Evolutionary conservation across 2,888 invertebrate genomes (phyloP), one percentile per base, ranked within the genome.

Genomic region (Conchocele bisecta): DNA sequence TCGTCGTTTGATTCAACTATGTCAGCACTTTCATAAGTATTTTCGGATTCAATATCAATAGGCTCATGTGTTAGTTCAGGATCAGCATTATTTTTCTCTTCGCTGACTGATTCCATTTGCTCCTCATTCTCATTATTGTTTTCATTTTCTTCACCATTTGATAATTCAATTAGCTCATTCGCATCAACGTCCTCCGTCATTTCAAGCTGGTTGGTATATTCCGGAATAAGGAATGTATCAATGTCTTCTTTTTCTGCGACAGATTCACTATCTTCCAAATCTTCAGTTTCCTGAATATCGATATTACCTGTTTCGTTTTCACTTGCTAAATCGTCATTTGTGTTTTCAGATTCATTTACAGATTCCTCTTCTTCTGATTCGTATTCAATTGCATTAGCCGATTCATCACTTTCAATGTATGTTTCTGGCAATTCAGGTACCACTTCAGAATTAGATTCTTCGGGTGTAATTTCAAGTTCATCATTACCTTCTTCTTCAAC

Each of bases 401-500:
- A 46, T 15, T 39, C 17, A 51, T 39, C 41, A 9, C 6, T 28
- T 13, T 51, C 61, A 13, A 28, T n/a, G n/a, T n/a, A n/a, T n/a
- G n/a, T n/a, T n/a, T n/a, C n/a, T n/a, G n/a, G n/a, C n/a, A n/a
- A n/a, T 58, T 42, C 57, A 20, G 17, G 24, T n/a, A 24, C 50
- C 17, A 42, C 61, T 29, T 53, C 42, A 31, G 2, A 20, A 44
- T 44, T 17, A n/a, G n/a, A 44, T 44, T 11, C 44, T 28, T 3
- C 13, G 6, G 11, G 24, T 20, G 22, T 3, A 29, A 2, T 20
- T 17, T 53, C 35, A 20, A 11, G 3, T 15, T 26, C 56, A 29
- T 56, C 56, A n/a, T n/a, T 56, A 22, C 24, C 56, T 15, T 26
- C 41, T 11, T 41, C 41, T 26, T 56, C n/a, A 24, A 6, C n/a